Evolutionary conservation across 2,113 vertebrate species (phyloP), one percentile per base, ranked within the genome.

Genomic region (Nothobranchius kuhntae): DNA sequence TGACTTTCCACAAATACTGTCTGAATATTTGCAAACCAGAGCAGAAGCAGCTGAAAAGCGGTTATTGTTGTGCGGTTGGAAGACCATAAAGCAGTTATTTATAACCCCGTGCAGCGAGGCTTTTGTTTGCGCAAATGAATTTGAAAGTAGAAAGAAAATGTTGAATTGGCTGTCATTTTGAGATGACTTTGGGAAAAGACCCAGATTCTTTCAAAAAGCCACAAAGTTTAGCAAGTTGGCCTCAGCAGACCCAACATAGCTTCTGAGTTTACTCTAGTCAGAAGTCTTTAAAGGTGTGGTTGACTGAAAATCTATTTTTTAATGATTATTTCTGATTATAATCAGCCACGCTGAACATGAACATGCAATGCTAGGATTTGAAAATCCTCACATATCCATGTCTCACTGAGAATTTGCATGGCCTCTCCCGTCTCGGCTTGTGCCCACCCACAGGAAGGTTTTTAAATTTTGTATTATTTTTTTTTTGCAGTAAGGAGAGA

Each of bases 1-100:
- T 4, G 14, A 15, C 71, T 85, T n/a, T 48, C 85, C 83, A 65
- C 76, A 87, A 87, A 80, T 77, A 84, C 73, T 44, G 74, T 87
- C 85, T 86, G 85, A 66, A 78, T 75, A 75, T 78, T 61, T 83
- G 69, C n/a, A 75, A 67, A 63, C 44, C 78, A 80, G 83, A 70
- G 66, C 8, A 59, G 46, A 54, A 73, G 36, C 48, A 50, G n/a
- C n/a, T 65, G 4, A 14, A 38, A 53, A 42, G 38, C 7, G 26
- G 44, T 53, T 21, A 65, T 61, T 85, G 75, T 77, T 58, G 75
- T 73, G 77, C 65, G 48, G 71, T 68, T 50, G 48, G 24, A 36
- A 36, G 55, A 13, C 17, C 53, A 13, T 62, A 73, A 65, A 71
- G 60, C n/a, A 24, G 53, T 55, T 45, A 26, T 66, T 73, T 69